Base-by-base conservation (phyloP, 1,140 invertebrate genomes). In the Pseudachorutes palmiensis region DNA sequence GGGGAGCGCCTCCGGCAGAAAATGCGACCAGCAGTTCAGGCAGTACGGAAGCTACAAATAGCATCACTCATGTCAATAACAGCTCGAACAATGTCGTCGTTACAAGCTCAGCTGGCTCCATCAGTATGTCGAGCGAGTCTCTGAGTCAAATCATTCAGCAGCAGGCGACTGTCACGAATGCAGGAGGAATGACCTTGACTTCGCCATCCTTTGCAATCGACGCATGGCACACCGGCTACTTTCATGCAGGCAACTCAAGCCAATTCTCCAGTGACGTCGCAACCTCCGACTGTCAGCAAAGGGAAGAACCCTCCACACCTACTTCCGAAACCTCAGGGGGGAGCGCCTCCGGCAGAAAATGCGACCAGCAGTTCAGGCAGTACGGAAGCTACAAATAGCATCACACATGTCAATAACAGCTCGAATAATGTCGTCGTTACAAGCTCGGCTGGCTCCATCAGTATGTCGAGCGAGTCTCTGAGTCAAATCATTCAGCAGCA, bases 281-380 rank as follows among this genome's bases (percentile, higher is more conserved):
- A 55, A 55, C 5, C 51, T 5, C 24, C 51, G 12, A 63, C 61
- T 3, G 45, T 36, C 14, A 41, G 31, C 24, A 70, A 51, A 67
- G 28, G 64, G 19, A 71, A 73, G 62, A 45, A 64, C n/a, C 69
- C 67, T 36, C 69, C 70, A 2, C 72, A 73, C 36, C 36, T 73
- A 14, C 62, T 73, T 55, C 72, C 72, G 24, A 73, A 73, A 66
- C 72, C 72, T 22, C 9, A 26, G 9, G 51, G 51, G 5, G 24
- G 12, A 24, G 24, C 51, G 51, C 3, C 24, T 12, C 12, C 51
- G 51, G 9, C 51, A 3, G 51, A 55, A 45, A 9, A 45, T 45
- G 51, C 12, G 51, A 24, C 51, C 51, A 55, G 9, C 9, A 24
- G n/a, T n/a, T n/a, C n/a, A 9, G 51, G 24, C 9, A 55, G 24